These are phyloP conservation scores for Spilosoma lubricipeda DNA, from an alignment of 2,888 invertebrate genomes.

Conservation along the genomic window DNA sequence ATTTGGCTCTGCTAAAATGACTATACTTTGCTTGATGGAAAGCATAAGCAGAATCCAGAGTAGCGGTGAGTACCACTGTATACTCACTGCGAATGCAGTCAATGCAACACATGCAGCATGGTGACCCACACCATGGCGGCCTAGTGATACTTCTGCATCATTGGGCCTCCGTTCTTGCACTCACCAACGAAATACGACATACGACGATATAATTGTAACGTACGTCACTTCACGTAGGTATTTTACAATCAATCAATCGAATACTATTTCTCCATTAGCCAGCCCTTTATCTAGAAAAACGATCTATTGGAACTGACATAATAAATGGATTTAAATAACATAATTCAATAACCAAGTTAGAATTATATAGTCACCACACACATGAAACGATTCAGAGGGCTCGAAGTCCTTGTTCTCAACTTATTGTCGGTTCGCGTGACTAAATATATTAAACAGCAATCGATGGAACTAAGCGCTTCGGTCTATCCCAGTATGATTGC, in stretches of 20 bases:
- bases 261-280: not conserved
- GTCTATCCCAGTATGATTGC: slow-evolving; percentile 21
- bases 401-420: slow-evolving; percentile 28
- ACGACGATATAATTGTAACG: not conserved
- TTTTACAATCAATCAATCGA: not conserved
- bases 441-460: slow-evolving; percentile 57
- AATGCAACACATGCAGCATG: too few relatives aligned
- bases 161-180: too few relatives aligned
- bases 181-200: too few relatives aligned
- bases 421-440: slow-evolving; percentile 62
- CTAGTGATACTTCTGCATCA: too few relatives aligned
- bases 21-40: too few relatives aligned
- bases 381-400: slow-evolving; percentile 10
- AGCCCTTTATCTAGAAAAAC: not conserved
- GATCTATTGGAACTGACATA: not conserved
- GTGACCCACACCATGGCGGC: too few relatives aligned
- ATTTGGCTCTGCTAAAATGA: too few relatives aligned
- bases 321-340: slow-evolving; percentile 14
- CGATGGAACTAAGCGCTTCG: slow-evolving; percentile 50
- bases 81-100: too few relatives aligned
- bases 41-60: too few relatives aligned
- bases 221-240: not conserved
- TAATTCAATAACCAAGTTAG: slow-evolving; percentile 18
- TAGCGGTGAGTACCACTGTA: too few relatives aligned
- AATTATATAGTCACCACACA: slow-evolving; percentile 9